Conservation (phyloP, 2,888 invertebrate species). For the Peribatodes rhomboidaria region DNA sequence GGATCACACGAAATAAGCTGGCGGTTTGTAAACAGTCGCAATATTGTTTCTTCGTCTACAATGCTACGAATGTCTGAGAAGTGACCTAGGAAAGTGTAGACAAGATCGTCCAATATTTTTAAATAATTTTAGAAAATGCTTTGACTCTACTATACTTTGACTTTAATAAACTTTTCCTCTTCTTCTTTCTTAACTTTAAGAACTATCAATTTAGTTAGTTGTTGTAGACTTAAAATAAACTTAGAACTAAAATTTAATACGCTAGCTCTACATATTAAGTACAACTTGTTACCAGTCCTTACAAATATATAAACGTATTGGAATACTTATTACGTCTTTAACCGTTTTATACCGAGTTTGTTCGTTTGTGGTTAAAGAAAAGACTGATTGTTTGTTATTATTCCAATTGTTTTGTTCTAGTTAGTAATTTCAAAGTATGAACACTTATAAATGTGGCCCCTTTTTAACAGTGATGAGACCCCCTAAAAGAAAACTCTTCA, state of each 20-base stretch:
- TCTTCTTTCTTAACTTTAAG: background rate
- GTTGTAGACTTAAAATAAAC: background rate
- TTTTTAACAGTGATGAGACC: too few species aligned
- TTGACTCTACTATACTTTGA: too few species aligned
- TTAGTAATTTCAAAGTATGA: too few species aligned
- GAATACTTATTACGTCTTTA: too few species aligned
- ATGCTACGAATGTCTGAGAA: conserved; percentile 40
- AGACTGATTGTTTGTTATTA: too few species aligned
- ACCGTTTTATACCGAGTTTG: too few species aligned
- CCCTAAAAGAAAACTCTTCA: too few species aligned
- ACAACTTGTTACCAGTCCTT: too few species aligned
- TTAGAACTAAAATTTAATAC: background rate
- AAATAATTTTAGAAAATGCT: background rate
- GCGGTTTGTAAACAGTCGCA: conserved; percentile 61
- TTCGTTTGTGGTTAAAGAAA: background rate
- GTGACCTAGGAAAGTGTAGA: conserved; percentile 48
- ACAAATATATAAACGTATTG: too few species aligned
- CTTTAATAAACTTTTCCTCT: background rate
- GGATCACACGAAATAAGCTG: conserved; percentile 60
- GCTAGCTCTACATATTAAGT: too few species aligned
- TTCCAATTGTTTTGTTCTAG: background rate
- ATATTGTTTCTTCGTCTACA: conserved; percentile 66
- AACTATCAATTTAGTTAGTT: background rate
- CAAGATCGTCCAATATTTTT: conserved; percentile 7
- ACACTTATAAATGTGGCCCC: too few species aligned